Evolutionary conservation across 2,888 invertebrate genomes (phyloP).

Genomic region (Antheraea assamensis): DNA sequence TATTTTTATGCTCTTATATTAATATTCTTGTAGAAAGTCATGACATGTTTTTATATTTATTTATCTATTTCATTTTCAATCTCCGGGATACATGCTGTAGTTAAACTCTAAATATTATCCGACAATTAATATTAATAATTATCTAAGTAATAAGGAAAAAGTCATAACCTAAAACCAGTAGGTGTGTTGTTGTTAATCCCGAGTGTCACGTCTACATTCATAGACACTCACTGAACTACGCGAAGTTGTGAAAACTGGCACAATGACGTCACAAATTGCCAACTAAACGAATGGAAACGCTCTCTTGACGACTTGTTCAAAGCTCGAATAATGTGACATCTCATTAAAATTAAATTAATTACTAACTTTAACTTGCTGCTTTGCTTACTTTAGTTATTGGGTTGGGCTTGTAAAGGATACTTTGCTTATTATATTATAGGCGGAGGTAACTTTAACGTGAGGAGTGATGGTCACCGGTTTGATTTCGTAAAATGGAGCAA

Average conservation of each 20-base stretch:
- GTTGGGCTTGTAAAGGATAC: background rate
- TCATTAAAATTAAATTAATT: constrained; percentile 12
- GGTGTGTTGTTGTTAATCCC: background rate
- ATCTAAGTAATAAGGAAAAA: no score
- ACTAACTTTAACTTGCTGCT: background rate
- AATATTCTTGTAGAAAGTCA: no score
- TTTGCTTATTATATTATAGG: background rate
- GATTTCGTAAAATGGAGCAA: background rate
- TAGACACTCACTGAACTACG: background rate
- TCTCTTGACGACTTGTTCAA: constrained; percentile 6
- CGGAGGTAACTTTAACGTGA: background rate
- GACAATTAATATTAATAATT: no score
- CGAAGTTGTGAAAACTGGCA: background rate
- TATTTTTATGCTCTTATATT: no score
- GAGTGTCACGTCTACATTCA: background rate
- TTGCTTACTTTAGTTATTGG: background rate
- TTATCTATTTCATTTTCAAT: no score
- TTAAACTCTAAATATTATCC: no score
- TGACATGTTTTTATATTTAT: no score
- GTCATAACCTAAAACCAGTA: background rate
- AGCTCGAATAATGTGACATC: constrained; percentile 12
- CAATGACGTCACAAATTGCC: background rate
- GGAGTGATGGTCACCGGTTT: background rate
- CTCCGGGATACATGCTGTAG: no score
- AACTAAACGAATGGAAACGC: background rate